Base-by-base conservation (phyloP, 2,797 vertebrate species). In the Ctenosaura bakeri region DNA sequence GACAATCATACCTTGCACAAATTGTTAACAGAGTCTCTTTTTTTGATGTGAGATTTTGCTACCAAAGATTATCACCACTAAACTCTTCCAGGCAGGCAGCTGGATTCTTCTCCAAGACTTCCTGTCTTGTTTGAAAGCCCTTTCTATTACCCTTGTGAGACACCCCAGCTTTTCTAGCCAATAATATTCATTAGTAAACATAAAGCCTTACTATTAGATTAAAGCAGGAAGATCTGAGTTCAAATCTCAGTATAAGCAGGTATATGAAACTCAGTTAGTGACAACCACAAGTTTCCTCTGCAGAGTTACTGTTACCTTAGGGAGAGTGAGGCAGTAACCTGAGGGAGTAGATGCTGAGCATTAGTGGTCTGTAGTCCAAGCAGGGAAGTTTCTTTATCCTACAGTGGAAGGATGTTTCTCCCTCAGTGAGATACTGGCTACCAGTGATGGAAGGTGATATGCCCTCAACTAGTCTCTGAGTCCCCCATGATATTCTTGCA, bases 51-150 rank as follows among this genome's bases (percentile, higher is more conserved):
- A 74, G 50, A 42, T 73, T 73, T 80, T 56, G 64, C 64, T 50
- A 69, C 78, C 90, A 83, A 90, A 94, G 91, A 87, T 87, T 89
- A 13, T 74, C 16, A 80, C 46, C 0, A 10, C 59, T 85, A 73
- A 64, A 18, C 66, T 82, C 22, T 62, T 7, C 29, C 35, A 8
- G 69, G 7, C 82, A 59, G 38, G 42, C 42, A 46, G 38, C 54
- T 74, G 38, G 22, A 10, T 82, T 76, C 84, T 82, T 74, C 38
- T 13, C 38, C 84, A 64, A 54, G 22, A 62, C 50, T 62, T 54
- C 42, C 56, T n/a, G 64, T 66, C 50, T 4, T 6, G 16, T 79
- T 16, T 35, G 8, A 73, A 88, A 62, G 14, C 52, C 42, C 54
- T 13, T 81, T 80, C 35, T 14, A 32, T 18, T 18, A 56, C 18